Percentiles rank a stretch among this genome's conserved stretches.
Conservation (phyloP, 2,113 vertebrate genomes). For the Alethe diademata region DNA sequence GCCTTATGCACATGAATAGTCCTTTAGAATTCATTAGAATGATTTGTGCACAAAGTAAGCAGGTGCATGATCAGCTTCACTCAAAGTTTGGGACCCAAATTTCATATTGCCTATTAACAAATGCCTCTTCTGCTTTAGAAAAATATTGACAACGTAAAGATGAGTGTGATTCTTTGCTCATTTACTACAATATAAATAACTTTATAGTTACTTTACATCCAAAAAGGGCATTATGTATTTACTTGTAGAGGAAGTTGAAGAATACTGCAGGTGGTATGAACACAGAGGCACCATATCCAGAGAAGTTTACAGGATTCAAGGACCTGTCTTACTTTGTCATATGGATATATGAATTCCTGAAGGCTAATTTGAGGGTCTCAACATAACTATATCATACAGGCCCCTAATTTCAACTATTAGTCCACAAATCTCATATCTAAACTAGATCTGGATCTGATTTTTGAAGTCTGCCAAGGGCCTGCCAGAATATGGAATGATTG, state of each 20-base stretch:
- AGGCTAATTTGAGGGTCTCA: background rate
- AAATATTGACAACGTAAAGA: constrained; percentile 33
- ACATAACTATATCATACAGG: background rate
- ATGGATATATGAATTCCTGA: background rate
- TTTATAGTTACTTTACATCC: background rate
- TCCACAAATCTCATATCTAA: background rate
- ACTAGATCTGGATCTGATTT: background rate
- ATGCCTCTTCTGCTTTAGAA: constrained; percentile 17
- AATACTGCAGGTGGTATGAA: background rate
- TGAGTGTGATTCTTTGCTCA: background rate
- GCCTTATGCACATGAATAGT: constrained; percentile 62
- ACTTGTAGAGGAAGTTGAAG: background rate
- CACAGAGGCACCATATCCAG: background rate
- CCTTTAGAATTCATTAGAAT: constrained; percentile 62
- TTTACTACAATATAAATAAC: background rate
- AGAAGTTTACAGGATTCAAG: background rate
- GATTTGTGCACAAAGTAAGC: constrained; percentile 61
- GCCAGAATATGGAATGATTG: background rate
- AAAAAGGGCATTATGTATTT: background rate
- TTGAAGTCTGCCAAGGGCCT: background rate
- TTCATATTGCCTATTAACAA: constrained; percentile 45
- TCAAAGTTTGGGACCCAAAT: constrained; percentile 39
- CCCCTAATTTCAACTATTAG: background rate
- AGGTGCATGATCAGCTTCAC: constrained; percentile 46
- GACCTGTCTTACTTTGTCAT: background rate